Evolutionary conservation across 2,888 invertebrate genomes (phyloP).

Genomic region (Bedellia somnulentella): DNA sequence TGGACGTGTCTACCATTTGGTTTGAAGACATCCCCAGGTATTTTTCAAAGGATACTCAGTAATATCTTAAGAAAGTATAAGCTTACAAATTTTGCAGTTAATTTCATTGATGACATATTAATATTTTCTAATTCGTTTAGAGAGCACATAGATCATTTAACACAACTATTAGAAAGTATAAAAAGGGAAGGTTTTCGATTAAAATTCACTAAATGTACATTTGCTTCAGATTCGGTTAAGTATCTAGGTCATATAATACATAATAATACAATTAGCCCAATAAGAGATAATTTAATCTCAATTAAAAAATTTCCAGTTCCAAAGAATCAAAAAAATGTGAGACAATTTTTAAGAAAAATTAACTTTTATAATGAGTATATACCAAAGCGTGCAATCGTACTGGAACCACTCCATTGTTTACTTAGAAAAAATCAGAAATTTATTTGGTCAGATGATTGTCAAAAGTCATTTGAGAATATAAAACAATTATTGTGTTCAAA

Average conservation of each 20-base stretch:
- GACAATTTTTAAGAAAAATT: slow-evolving; percentile 5
- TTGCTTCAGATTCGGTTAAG: too few relatives aligned
- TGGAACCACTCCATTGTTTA: slow-evolving; percentile 1
- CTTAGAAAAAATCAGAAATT: too few relatives aligned
- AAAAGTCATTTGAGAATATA: slow-evolving; percentile 2
- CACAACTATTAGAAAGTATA: slow-evolving; percentile 11
- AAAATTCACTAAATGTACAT: slow-evolving; percentile 12
- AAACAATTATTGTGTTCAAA: slow-evolving; percentile 1
- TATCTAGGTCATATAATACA: too few relatives aligned
- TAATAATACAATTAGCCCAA: neutral
- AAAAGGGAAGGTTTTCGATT: slow-evolving; percentile 12
- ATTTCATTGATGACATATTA: slow-evolving; percentile 8
- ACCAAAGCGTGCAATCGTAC: neutral
- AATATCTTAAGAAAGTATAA: slow-evolving; percentile 14
- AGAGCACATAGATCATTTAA: slow-evolving; percentile 13
- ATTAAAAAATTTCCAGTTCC: slow-evolving; percentile 9
- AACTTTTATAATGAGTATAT: slow-evolving; percentile 1
- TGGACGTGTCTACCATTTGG: slow-evolving; percentile 23
- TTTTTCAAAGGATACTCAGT: slow-evolving; percentile 22
- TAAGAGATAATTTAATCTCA: too few relatives aligned
- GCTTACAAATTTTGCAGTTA: slow-evolving; percentile 3
- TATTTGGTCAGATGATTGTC: neutral
- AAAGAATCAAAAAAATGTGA: too few relatives aligned
- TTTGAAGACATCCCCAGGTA: slow-evolving; percentile 21
- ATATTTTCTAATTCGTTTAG: slow-evolving; percentile 13